These are phyloP conservation scores for Bucorvus abyssinicus DNA, from an alignment of 2,797 vertebrate genomes.

Conservation along the genomic window DNA sequence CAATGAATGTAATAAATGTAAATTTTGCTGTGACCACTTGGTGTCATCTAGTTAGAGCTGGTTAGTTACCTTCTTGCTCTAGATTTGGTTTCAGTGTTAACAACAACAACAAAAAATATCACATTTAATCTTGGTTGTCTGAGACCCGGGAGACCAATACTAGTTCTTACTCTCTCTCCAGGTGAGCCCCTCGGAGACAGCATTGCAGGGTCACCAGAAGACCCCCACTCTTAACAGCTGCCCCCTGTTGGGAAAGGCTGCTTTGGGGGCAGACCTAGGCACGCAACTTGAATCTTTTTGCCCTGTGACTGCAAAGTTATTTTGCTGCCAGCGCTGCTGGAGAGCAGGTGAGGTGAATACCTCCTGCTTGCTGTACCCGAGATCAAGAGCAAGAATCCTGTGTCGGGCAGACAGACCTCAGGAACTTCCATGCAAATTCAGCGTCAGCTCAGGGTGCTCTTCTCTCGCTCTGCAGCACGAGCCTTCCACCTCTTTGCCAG, in stretches of 20 bases:
- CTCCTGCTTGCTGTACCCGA: background rate
- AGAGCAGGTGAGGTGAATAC: background rate
- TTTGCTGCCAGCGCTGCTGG: background rate
- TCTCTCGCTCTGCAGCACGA: background rate
- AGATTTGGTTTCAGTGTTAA: background rate
- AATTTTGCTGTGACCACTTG: conserved; percentile 62
- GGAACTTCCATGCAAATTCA: background rate
- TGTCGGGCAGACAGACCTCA: background rate
- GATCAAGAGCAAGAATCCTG: background rate
- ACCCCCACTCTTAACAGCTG: background rate
- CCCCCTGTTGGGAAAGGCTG: background rate
- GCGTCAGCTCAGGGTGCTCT: background rate
- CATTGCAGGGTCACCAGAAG: background rate
- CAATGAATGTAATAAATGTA: conserved; percentile 57
- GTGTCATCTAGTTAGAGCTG: conserved; percentile 54
- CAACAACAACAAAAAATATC: background rate
- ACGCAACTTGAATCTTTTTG: background rate
- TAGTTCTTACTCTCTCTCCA: background rate
- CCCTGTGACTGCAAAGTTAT: background rate
- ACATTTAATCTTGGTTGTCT: background rate
- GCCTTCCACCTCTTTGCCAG: background rate
- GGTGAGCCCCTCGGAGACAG: background rate
- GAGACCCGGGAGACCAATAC: background rate
- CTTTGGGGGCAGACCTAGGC: background rate
- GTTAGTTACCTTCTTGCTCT: conserved; percentile 6